Conservation (phyloP, 1,140 invertebrate genomes). For the Drosophila hydei region DNA sequence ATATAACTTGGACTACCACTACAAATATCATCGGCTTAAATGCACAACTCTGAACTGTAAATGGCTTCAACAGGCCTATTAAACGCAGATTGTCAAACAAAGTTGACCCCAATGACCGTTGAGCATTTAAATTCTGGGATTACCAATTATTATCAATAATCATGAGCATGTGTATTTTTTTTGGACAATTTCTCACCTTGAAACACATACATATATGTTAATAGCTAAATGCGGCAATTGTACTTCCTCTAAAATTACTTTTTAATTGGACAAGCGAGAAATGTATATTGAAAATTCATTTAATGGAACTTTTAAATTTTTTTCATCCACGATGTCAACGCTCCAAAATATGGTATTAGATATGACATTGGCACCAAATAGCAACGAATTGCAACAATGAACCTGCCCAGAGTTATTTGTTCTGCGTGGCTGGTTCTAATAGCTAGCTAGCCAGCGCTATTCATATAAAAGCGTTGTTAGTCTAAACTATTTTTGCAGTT, state of each 20-base stretch:
- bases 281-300: conserved; percentile 35
- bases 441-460: conserved; percentile 45
- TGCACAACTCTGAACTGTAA: too few relatives aligned
- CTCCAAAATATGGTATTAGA: conserved; percentile 67
- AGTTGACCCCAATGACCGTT: conserved; percentile 7
- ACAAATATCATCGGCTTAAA: too few relatives aligned
- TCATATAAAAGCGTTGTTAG: conserved; percentile 63
- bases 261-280: conserved; percentile 61
- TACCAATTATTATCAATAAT: conserved; percentile 4
- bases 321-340: conserved; percentile 59
- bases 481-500: conserved; percentile 44
- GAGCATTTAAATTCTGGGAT: not conserved
- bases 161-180: conserved; percentile 13
- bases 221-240: conserved; percentile 21
- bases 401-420: conserved; percentile 67
- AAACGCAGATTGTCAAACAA: not conserved
- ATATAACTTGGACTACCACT: too few relatives aligned
- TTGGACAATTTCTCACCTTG: conserved; percentile 22
- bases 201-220: too few relatives aligned
- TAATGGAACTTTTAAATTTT: conserved; percentile 51
- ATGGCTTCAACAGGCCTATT: not conserved
- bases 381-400: conserved; percentile 72
- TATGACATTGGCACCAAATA: conserved; percentile 74
- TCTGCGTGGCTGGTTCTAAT: conserved; percentile 70
- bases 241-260: conserved; percentile 56